Evolutionary conservation across 1,140 invertebrate genomes (phyloP).

Genomic region (Drosophila bocqueti): DNA sequence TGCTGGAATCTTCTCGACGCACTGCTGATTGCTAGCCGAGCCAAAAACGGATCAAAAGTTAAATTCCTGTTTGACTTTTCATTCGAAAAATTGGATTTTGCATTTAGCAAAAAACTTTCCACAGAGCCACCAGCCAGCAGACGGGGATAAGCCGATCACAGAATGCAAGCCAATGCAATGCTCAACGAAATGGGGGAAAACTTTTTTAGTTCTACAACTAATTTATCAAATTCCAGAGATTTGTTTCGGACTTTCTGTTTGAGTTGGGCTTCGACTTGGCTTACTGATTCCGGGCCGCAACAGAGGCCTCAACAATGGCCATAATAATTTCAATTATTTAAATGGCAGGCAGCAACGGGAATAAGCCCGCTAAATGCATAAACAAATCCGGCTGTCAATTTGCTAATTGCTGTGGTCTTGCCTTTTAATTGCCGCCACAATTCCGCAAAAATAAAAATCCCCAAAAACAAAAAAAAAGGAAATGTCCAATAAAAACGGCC

Average conservation of each 20-base stretch:
- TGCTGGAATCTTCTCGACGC: conserved; percentile 9
- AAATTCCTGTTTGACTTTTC: conserved; percentile 83
- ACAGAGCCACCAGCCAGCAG: conserved; percentile 23
- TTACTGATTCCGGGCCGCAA: conserved; percentile 25
- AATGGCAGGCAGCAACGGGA: conserved; percentile 43
- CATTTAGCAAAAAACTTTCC: conserved; percentile 74
- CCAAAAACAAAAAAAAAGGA: conserved; percentile 20
- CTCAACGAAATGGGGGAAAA: conserved; percentile 43
- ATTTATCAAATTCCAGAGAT: conserved; percentile 82
- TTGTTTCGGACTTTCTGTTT: conserved; percentile 68
- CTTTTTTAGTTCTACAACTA: conserved; percentile 77
- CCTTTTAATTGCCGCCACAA: conserved; percentile 75
- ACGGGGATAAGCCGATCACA: conserved; percentile 58
- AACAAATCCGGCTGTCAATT: conserved; percentile 81
- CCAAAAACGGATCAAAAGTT: conserved; percentile 83
- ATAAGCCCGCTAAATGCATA: conserved; percentile 58
- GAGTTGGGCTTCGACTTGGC: conserved; percentile 43
- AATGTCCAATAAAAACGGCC: conserved; percentile 12
- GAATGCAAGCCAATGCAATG: conserved; percentile 51
- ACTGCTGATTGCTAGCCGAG: conserved; percentile 52
- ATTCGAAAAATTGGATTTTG: conserved; percentile 84
- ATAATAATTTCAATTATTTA: conserved; percentile 75
- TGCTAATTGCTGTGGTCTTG: conserved; percentile 79
- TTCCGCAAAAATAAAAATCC: conserved; percentile 48
- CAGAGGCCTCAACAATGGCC: conserved; percentile 56